Evolutionary conservation across 2,888 invertebrate genomes (phyloP).

Genomic region (Geotrupes spiniger): DNA sequence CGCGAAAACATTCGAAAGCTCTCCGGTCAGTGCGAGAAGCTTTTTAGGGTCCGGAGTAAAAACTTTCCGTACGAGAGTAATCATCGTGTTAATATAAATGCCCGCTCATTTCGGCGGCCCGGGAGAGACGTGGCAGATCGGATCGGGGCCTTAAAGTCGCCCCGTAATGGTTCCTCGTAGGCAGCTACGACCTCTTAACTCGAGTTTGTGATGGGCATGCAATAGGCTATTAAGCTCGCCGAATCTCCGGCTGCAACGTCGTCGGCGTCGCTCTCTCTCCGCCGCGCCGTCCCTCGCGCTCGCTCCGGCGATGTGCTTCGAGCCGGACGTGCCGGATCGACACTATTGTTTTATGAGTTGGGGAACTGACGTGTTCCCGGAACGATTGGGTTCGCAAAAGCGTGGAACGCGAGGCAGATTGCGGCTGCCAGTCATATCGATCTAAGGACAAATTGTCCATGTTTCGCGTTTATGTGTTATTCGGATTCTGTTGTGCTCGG

Average conservation of each 20-base stretch:
- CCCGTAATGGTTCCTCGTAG: conserved; percentile 41
- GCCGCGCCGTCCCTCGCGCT: conserved; percentile 18
- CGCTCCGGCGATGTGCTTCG: conserved; percentile 5
- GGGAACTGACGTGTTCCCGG: conserved; percentile 39
- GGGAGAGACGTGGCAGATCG: conserved; percentile 7
- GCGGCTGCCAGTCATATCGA: conserved; percentile 31
- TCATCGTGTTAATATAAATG: conserved; percentile 4
- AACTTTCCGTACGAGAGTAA: not conserved
- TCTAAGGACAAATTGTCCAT: conserved; percentile 31
- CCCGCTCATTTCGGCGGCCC: not conserved
- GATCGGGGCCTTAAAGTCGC: conserved; percentile 25
- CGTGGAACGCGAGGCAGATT: conserved; percentile 34
- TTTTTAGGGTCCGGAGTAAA: too few relatives aligned
- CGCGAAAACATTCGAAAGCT: too few relatives aligned
- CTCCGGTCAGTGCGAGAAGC: too few relatives aligned
- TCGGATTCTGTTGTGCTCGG: too few relatives aligned
- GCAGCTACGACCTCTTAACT: conserved; percentile 43
- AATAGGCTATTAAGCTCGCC: conserved; percentile 43
- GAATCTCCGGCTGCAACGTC: conserved; percentile 34
- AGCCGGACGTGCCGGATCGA: conserved; percentile 41
- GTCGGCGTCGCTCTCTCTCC: conserved; percentile 9
- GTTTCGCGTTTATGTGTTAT: conserved; percentile 27
- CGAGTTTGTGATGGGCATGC: conserved; percentile 40
- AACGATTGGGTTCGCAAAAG: conserved; percentile 33
- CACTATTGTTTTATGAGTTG: conserved; percentile 43